Evolutionary conservation across 2,888 invertebrate genomes (phyloP), one percentile per base, ranked within the genome.

Genomic region (Augochlorella aurata): DNA sequence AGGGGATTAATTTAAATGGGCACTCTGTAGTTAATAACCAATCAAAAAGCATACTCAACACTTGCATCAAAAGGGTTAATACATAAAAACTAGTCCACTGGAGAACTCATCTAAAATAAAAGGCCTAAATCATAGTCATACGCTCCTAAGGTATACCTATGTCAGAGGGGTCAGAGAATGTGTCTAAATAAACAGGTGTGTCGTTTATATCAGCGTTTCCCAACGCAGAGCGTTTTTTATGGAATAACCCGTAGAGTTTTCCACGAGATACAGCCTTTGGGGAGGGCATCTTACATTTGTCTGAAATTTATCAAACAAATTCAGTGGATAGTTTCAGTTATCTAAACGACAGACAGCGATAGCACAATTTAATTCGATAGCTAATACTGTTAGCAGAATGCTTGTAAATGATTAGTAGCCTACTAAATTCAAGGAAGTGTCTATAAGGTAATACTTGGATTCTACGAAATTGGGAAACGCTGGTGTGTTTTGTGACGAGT

Each of bases 181-280:
- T 75, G 66, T 83, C 66, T 82, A 83, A 83, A 83, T 76, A 70
- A 76, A 63, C 54, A n/a, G 66, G 14, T 76, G 61, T 54, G 52
- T 29, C 61, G 77, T 76, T 65, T 70, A 67, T 63, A 74, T 76
- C 78, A 82, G 78, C 79, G 76, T 83, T 83, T 83, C 75, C 83
- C 79, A 83, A 82, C 68, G 16, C 52, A 58, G 24, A 44, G n/a
- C 63, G 21, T 65, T 9, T 65, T 83, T 82, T 82, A 45, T 67
- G 21, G 49, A 69, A 24, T 47, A 73, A 52, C 63, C 52, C 65
- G 67, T n/a, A 29, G 61, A 82, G 52, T 63, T 79, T 79, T 47
- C 76, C 75, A 45, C 73, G 29, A 70, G 70, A 24, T 54, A 29
- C 66, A 79, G 79, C 54, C 61, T 66, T 83, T 67, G 52, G 24